Conservation (phyloP, 2,113 vertebrate species). For the Stegastes partitus region DNA sequence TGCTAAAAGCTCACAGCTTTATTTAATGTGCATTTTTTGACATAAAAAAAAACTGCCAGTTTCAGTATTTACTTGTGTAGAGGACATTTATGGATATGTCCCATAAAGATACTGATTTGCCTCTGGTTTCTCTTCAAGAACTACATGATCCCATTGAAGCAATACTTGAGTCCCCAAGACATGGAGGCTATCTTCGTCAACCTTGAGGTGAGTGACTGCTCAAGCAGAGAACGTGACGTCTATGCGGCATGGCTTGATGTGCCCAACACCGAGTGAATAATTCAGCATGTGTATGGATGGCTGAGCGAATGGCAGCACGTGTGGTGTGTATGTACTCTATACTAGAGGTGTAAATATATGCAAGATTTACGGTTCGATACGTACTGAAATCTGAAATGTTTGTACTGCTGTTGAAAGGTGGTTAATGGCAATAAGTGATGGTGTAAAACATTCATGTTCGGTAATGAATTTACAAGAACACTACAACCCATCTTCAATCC, state of each 20-base stretch:
- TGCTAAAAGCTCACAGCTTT: slow-evolving; percentile 26
- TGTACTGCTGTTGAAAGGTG: neutral
- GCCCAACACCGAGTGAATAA: slow-evolving; percentile 32
- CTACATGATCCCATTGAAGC: slow-evolving; percentile 94
- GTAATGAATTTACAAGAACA: neutral
- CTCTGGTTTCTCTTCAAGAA: slow-evolving; percentile 84
- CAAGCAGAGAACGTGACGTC: neutral
- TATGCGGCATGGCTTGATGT: slow-evolving; percentile 9
- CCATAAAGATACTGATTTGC: neutral
- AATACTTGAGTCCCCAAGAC: slow-evolving; percentile 90
- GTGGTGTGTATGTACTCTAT: neutral
- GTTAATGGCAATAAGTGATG: neutral
- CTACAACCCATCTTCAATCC: neutral
- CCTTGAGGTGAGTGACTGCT: slow-evolving; percentile 88
- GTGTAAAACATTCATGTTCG: neutral
- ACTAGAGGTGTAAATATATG: neutral
- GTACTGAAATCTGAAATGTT: neutral
- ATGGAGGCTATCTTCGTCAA: slow-evolving; percentile 97
- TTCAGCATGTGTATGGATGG: slow-evolving; percentile 36
- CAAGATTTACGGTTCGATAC: neutral
- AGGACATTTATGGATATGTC: too few relatives aligned
- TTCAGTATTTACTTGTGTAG: too few relatives aligned
- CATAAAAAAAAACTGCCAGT: neutral
- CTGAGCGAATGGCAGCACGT: slow-evolving; percentile 30
- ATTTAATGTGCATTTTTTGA: neutral